Conservation (phyloP, 2,797 vertebrate species). For the Mormyrus proboscirostris region DNA sequence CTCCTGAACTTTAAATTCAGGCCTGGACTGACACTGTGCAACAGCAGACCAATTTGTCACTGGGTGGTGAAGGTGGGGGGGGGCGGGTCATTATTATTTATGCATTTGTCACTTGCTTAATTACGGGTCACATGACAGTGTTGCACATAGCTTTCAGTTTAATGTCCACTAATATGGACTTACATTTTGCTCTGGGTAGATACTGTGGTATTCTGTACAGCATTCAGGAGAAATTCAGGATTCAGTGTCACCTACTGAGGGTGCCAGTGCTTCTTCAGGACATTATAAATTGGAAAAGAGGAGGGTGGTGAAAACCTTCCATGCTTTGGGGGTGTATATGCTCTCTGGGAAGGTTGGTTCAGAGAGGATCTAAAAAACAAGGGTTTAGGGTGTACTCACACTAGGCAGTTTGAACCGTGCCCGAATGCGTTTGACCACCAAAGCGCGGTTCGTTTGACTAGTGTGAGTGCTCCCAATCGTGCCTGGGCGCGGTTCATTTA, state of each 20-base stretch:
- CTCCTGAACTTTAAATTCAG: background rate
- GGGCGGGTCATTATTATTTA: background rate
- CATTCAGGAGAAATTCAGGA: background rate
- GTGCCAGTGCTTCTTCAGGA: background rate
- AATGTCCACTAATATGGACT: background rate
- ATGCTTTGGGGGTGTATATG: background rate
- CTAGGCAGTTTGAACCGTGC: too few relatives aligned
- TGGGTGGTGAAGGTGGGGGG: background rate
- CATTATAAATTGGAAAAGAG: conserved; percentile 3
- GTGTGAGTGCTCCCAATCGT: too few relatives aligned
- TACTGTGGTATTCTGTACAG: background rate
- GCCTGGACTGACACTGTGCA: background rate
- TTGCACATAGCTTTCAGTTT: background rate
- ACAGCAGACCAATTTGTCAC: background rate
- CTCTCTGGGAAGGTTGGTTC: background rate
- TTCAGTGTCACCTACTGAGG: background rate
- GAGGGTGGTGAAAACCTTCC: background rate
- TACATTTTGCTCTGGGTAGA: background rate
- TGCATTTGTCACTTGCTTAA: background rate
- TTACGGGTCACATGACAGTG: background rate
- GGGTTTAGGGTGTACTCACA: background rate
- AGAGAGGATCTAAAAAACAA: background rate
- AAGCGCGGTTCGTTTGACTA: too few relatives aligned
- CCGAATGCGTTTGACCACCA: too few relatives aligned
- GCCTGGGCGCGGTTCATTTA: too few relatives aligned